These are phyloP conservation scores for Clistopyga incitator DNA, from an alignment of 2,888 invertebrate genomes.

Conservation along the genomic window DNA sequence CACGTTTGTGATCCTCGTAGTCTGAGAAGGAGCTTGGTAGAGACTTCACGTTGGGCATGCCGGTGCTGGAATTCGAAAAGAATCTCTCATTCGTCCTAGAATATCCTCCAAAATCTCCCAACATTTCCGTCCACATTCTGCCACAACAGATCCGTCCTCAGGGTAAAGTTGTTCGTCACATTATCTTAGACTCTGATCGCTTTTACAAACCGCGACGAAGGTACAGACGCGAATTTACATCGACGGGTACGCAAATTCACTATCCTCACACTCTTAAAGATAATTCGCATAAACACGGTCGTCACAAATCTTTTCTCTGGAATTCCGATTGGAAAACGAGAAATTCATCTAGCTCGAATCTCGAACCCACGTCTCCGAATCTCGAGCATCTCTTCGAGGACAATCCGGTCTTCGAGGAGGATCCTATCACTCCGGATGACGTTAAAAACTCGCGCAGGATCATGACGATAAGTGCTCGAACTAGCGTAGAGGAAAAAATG, in stretches of 20 bases:
- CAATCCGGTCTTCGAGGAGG: slow-evolving; percentile 59
- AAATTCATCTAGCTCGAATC: slow-evolving; percentile 61
- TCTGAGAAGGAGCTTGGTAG: slow-evolving; percentile 68
- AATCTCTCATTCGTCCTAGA: slow-evolving; percentile 59
- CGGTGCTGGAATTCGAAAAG: slow-evolving; percentile 68
- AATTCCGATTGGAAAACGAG: slow-evolving; percentile 70
- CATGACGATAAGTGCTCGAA: slow-evolving; percentile 66
- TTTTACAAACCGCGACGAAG: slow-evolving; percentile 83
- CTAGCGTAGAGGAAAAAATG: slow-evolving; percentile 11
- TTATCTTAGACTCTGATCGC: slow-evolving; percentile 82
- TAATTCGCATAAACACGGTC: slow-evolving; percentile 61
- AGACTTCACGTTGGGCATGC: slow-evolving; percentile 69
- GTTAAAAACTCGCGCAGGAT: slow-evolving; percentile 62
- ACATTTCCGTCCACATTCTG: slow-evolving; percentile 51
- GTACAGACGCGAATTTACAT: slow-evolving; percentile 81
- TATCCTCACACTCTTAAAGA: slow-evolving; percentile 73
- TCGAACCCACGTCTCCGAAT: slow-evolving; percentile 51
- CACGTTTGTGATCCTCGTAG: slow-evolving; percentile 69
- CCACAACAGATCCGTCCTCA: slow-evolving; percentile 68
- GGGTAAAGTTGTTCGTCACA: slow-evolving; percentile 79
- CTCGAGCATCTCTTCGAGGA: slow-evolving; percentile 30
- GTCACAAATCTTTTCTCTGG: slow-evolving; percentile 74
- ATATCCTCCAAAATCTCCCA: slow-evolving; percentile 52
- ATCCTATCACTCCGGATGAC: slow-evolving; percentile 38
- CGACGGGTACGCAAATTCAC: slow-evolving; percentile 82